Percentiles rank a stretch among this genome's conserved stretches.
These are phyloP conservation scores for Sycophila sp. DNA, from an alignment of 1,140 invertebrate genomes.

Conservation along the genomic window DNA sequence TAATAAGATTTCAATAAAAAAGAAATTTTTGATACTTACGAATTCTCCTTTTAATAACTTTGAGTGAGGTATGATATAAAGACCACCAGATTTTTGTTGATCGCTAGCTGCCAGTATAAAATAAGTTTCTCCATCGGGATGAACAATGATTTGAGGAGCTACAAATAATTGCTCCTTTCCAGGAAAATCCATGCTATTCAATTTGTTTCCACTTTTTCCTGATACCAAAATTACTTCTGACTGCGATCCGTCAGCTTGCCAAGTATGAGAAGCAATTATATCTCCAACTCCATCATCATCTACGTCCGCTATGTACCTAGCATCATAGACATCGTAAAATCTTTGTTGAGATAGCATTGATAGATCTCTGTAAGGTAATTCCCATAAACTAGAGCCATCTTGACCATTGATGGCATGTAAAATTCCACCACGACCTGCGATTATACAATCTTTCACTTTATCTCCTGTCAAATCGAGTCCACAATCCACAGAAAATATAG, in stretches of 20 bases:
- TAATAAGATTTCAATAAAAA: not conserved
- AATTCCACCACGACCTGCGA: slow-evolving; percentile 78
- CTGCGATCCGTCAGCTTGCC: slow-evolving; percentile 61
- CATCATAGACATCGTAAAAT: slow-evolving; percentile 71
- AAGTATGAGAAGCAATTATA: slow-evolving; percentile 76
- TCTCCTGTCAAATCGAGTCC: slow-evolving; percentile 78
- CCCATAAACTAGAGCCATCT: slow-evolving; percentile 77
- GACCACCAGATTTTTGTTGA: slow-evolving; percentile 76
- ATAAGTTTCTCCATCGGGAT: slow-evolving; percentile 69
- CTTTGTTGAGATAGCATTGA: slow-evolving; percentile 56
- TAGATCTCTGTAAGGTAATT: slow-evolving; percentile 62
- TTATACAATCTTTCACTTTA: slow-evolving; percentile 77
- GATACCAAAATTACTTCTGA: slow-evolving; percentile 76
- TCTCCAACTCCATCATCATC: slow-evolving; percentile 79
- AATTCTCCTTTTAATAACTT: slow-evolving; percentile 69
- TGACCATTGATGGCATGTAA: slow-evolving; percentile 76
- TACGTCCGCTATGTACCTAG: slow-evolving; percentile 77
- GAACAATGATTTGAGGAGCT: slow-evolving; percentile 73
- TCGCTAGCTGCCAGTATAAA: slow-evolving; percentile 81
- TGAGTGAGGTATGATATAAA: slow-evolving; percentile 73
- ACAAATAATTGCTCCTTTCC: slow-evolving; percentile 77
- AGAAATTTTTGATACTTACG: slow-evolving; percentile 58
- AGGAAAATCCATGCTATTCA: slow-evolving; percentile 74
- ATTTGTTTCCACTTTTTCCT: slow-evolving; percentile 74
- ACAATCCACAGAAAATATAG: slow-evolving; percentile 82